Evolutionary conservation across 2,888 invertebrate species (phyloP), one percentile per base, ranked within the genome.

Genomic region (Lochmaea capreae): DNA sequence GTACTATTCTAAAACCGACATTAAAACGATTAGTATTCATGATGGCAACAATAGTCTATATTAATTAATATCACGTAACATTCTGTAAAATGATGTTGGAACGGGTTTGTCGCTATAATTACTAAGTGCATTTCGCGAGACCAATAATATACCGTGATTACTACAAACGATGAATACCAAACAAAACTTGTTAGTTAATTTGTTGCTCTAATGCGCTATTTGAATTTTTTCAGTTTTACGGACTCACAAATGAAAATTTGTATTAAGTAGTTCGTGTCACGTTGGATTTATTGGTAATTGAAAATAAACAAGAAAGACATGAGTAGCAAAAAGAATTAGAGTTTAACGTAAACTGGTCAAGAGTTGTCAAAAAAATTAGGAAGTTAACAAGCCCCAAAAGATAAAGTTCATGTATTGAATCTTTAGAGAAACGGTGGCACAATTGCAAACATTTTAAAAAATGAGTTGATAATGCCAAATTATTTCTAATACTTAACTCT

Each of bases 21-120:
- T 62, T 61, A 61, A 61, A 33, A 42, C 46, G 16, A 42, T 63
- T 63, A 39, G 39, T 61, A 61, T 61, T 61, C 61, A 61, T n/a
- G n/a, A 6, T 10, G 6, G 39, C n/a, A 61, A 61, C 61, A 61
- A 61, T 39, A n/a, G 61, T 33, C 61, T 9, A 61, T 39, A 61
- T 61, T 61, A 61, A 61, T 61, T 61, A 61, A 61, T 61, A 39
- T 61, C 61, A 61, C 61, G 61, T 61, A 61, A 39, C 61, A 14
- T 61, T 61, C 16, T 8, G 39, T 42, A 61, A 61, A 39, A 39
- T 33, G 61, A 14, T n/a, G n/a, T 49, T 6, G 6, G 9, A 63
- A 43, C 62, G 62, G n/a, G 62, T 63, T 63, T 63, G 43, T 63
- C 42, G 43, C 43, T 63, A 43, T 63, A 63, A 63, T 63, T 43